A percentile compares a stretch with the other conserved stretches of the same genome.
phyloP scores from a whole-genome alignment of 2,113 vertebrate species.

The Pao palembangensis region DNA sequence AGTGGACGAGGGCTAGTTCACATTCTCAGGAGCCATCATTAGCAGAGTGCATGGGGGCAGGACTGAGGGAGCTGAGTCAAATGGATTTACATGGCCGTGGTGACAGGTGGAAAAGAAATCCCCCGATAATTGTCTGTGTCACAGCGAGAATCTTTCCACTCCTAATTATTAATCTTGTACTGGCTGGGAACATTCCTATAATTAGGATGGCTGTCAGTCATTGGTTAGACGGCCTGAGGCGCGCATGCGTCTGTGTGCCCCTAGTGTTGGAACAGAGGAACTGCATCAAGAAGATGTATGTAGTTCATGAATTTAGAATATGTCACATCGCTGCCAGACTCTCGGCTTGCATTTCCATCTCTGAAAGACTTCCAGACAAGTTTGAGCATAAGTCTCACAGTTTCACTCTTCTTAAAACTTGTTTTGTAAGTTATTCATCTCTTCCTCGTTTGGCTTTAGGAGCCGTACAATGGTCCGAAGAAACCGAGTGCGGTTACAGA shows the following conservation, averaged over 20 bases:
- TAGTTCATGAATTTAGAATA: background rate
- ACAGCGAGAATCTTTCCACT: conserved; percentile 22
- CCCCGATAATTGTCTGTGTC: conserved; percentile 30
- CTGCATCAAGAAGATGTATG: conserved; percentile 1
- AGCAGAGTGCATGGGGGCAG: conserved; percentile 28
- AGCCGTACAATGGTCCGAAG: too few species aligned
- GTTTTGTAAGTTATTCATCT: too few species aligned
- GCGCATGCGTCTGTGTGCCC: background rate
- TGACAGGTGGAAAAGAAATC: conserved; percentile 38
- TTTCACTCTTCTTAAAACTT: too few species aligned
- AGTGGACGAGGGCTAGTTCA: conserved; percentile 38
- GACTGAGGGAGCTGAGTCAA: conserved; percentile 29
- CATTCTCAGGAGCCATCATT: conserved; percentile 47
- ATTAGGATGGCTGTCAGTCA: conserved; percentile 55
- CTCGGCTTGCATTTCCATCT: too few species aligned
- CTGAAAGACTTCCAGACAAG: too few species aligned
- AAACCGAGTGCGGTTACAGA: too few species aligned
- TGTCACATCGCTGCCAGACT: too few species aligned
- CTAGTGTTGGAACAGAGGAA: conserved; percentile 7
- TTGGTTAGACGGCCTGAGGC: conserved; percentile 22
- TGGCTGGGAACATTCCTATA: conserved; percentile 32
- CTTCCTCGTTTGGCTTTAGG: too few species aligned
- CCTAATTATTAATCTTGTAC: conserved; percentile 35
- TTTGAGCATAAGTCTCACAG: too few species aligned
- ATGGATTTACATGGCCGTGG: conserved; percentile 36